Base-by-base conservation (phyloP, 2,888 invertebrate species). In the Oxycera nigricornis region DNA sequence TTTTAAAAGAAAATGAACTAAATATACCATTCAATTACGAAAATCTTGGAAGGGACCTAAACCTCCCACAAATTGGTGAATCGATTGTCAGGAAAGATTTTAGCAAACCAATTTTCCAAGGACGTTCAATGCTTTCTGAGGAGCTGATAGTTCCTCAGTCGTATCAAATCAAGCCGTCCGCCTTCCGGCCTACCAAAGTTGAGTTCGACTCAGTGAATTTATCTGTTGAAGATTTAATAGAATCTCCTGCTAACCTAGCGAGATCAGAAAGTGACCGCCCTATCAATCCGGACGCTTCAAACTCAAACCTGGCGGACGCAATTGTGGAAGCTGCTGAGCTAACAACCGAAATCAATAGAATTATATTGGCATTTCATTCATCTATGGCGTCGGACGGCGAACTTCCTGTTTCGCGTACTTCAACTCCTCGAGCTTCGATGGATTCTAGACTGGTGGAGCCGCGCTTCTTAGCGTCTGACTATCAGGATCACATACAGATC, bases 351-450 rank as follows among this genome's bases (percentile, higher is more conserved):
- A 35, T 77, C 28, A 59, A 73, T 30, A 75, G 76, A 4, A 75
- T 77, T n/a, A 72, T 78, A 17, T 70, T 68, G 20, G 78, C 77
- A 52, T 77, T 79, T 74, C 78, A 73, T 74, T 30, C 77, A 46
- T 41, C 74, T 77, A 50, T 72, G 41, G 77, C 78, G 68, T 74
- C 76, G 77, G 74, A 35, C 26, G 78, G 79, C 72, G 20, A 78
- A 3, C 74, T 79, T 20, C 76, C 79, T 26, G 75, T 79, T 6
- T 77, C 78, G 20, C 74, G 79, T 28, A 76, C 79, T 72, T 79
- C 80, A 72, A 73, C 78, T 72, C 72, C 76, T 26, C 78, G 79
- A 24, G 78, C 79, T 74, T 78, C 80, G 28, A 14, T 30, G 61
- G 24, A 30, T 75, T 4, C 35, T 61, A 57, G 72, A 11, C 1